phyloP scores from a whole-genome alignment of 2,888 invertebrate genomes.

The Drosophila fungiperda region DNA sequence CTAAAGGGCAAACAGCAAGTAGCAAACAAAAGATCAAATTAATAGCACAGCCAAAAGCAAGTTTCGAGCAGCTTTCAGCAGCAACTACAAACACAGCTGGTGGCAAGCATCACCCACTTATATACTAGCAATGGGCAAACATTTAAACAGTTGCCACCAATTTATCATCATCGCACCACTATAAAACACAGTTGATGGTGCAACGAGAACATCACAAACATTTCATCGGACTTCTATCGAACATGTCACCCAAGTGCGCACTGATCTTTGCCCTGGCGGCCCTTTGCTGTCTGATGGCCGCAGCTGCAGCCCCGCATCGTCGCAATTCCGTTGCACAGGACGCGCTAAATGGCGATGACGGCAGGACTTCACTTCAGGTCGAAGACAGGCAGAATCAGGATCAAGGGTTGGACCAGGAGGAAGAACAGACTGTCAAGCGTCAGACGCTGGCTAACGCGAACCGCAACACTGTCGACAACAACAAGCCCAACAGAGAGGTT shows the following conservation, averaged over 20 bases:
- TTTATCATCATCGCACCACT: conserved; percentile 15
- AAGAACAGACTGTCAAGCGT: conserved; percentile 19
- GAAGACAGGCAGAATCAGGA: conserved; percentile 14
- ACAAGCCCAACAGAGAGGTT: conserved; percentile 15
- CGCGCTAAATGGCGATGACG: conserved; percentile 10
- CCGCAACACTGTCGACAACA: conserved; percentile 11
- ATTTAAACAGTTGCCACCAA: conserved; percentile 62
- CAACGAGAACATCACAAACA: conserved; percentile 62
- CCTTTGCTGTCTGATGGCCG: conserved; percentile 65
- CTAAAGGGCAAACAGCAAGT: conserved; percentile 34
- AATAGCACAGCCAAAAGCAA: conserved; percentile 54
- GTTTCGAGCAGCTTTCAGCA: conserved; percentile 9
- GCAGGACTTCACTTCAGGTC: conserved; percentile 3
- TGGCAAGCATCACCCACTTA: conserved; percentile 3
- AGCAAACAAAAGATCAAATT: conserved; percentile 77
- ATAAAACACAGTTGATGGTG: conserved; percentile 50
- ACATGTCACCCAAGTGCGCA: conserved; percentile 60
- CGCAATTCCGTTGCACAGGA: conserved; percentile 24
- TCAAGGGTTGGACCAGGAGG: conserved; percentile 16
- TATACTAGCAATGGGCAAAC: conserved; percentile 48
- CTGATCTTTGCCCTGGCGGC: conserved; percentile 68
- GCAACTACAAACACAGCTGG: conserved; percentile 15
- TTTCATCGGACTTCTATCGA: conserved; percentile 40
- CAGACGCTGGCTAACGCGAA: conserved; percentile 10
- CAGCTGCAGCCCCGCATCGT: conserved; percentile 59